Percentiles rank a stretch among this genome's conserved stretches.
These are phyloP conservation scores for Blomia tropicalis DNA, from an alignment of 2,888 invertebrate genomes.

Conservation along the genomic window DNA sequence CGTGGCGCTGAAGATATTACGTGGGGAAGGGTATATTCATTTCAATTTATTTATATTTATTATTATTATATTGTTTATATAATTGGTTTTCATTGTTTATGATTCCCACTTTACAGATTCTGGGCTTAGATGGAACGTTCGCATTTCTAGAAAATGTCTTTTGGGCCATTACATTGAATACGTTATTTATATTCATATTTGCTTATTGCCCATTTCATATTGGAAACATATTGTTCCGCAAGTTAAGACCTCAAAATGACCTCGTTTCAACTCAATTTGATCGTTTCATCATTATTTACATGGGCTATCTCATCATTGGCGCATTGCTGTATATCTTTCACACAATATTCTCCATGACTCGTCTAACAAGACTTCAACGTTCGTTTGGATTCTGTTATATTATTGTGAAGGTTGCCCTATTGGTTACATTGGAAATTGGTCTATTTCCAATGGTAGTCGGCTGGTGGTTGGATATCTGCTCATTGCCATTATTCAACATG, in stretches of 20 bases:
- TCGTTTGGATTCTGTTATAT: conserved; percentile 83
- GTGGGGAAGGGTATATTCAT: conserved; percentile 54
- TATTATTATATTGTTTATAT: neutral
- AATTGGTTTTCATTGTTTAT: neutral
- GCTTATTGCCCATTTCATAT: conserved; percentile 89
- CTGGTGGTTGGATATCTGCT: conserved; percentile 98
- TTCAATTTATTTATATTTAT: neutral
- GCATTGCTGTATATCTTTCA: conserved; percentile 64
- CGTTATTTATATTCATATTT: conserved; percentile 87
- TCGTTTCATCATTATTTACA: conserved; percentile 72
- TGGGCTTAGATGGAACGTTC: conserved; percentile 88
- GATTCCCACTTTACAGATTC: conserved; percentile 47
- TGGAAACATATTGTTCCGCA: conserved; percentile 63
- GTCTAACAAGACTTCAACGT: conserved; percentile 60
- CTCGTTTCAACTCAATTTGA: conserved; percentile 56
- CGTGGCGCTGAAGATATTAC: conserved; percentile 91
- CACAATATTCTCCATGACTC: conserved; percentile 59
- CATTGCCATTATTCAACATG: conserved; percentile 51
- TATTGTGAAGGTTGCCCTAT: conserved; percentile 64
- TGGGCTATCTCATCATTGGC: conserved; percentile 84
- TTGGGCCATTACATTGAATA: conserved; percentile 94
- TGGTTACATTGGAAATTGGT: conserved; percentile 92
- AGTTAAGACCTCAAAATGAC: conserved; percentile 37
- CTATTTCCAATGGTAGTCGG: conserved; percentile 90
- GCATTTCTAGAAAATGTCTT: conserved; percentile 96